phyloP scores from a whole-genome alignment of 2,113 vertebrate genomes.

The Odocoileus hemionus region DNA sequence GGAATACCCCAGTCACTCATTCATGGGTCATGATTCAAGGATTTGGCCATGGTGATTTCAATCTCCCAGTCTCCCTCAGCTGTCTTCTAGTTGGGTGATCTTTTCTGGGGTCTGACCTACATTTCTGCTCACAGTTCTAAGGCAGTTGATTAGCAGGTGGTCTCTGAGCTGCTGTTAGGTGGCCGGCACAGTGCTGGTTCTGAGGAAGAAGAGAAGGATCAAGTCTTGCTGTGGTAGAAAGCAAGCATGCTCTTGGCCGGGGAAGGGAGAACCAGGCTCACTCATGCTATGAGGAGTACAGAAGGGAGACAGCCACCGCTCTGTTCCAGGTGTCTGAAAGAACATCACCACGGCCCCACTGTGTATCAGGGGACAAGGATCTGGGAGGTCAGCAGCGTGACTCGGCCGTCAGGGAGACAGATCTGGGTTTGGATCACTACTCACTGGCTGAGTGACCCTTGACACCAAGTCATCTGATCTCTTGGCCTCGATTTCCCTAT shows the following conservation, averaged over 20 bases:
- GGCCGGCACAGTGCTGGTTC: not conserved
- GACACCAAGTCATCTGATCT: not conserved
- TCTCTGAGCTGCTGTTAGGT: not conserved
- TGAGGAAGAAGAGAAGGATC: too few relatives aligned
- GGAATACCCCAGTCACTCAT: not conserved
- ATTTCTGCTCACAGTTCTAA: not conserved
- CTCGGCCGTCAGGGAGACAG: not conserved
- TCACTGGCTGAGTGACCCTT: not conserved
- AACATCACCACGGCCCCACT: not conserved
- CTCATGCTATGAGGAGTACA: too few relatives aligned
- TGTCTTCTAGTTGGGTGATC: not conserved
- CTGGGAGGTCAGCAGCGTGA: not conserved
- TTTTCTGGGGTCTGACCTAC: not conserved
- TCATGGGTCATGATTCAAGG: not conserved
- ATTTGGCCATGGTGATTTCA: not conserved
- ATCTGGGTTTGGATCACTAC: not conserved
- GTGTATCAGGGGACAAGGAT: not conserved
- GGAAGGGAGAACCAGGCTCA: not conserved
- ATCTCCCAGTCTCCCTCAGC: not conserved
- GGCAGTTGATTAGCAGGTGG: not conserved
- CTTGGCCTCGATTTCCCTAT: not conserved
- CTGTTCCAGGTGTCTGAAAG: not conserved
- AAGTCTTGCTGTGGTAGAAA: not conserved
- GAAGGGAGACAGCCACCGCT: not conserved
- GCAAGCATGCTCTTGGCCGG: accelerated